Conservation (phyloP, 2,113 vertebrate species). For the Dunckerocampus dactyliophorus region DNA sequence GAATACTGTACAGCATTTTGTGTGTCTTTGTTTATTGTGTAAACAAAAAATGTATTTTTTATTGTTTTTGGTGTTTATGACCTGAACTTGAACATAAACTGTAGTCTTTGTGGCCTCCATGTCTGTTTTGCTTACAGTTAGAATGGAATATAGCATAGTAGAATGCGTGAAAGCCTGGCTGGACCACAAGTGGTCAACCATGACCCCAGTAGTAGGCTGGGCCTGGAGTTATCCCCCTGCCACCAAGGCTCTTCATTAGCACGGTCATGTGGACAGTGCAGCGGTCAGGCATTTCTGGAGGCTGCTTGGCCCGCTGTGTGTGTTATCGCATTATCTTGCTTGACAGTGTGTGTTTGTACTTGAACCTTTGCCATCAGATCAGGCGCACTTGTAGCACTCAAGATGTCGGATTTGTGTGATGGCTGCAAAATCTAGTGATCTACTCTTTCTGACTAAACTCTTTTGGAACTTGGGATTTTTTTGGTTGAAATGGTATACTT, state of each 20-base stretch:
- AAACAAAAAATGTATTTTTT: too few species aligned
- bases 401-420: too few species aligned
- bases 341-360: constrained; percentile 44
- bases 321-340: constrained; percentile 55
- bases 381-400: too few species aligned
- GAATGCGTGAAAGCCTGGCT: constrained; percentile 11
- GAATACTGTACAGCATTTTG: too few species aligned
- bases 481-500: too few species aligned
- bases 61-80: too few species aligned
- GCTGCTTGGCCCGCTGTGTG: constrained; percentile 32
- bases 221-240: constrained; percentile 25
- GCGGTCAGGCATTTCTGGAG: constrained; percentile 29
- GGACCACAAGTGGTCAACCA: constrained; percentile 34
- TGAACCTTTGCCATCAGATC: constrained; percentile 43
- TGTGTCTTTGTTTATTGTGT: too few species aligned
- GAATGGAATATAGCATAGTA: background rate
- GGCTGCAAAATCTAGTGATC: too few species aligned
- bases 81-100: too few species aligned
- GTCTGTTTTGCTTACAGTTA: background rate
- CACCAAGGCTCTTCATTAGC: constrained; percentile 37
- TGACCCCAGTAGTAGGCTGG: constrained; percentile 33
- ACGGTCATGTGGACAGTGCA: constrained; percentile 13
- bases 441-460: too few species aligned
- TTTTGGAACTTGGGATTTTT: too few species aligned
- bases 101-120: background rate